phyloP scores from a whole-genome alignment of 2,113 vertebrate genomes.

The Amphiprion ocellaris region DNA sequence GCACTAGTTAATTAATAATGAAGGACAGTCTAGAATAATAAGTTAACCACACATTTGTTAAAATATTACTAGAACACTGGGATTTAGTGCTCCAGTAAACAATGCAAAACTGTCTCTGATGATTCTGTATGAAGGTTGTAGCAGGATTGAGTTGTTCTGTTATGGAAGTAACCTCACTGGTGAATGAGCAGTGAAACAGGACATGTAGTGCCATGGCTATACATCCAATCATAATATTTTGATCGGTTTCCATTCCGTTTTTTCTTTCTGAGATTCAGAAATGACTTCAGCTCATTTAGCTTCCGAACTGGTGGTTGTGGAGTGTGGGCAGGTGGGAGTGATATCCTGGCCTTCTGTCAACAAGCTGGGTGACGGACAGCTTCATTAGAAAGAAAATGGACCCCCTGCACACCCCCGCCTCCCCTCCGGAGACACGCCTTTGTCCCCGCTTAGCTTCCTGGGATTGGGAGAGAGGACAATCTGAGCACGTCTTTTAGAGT shows the following conservation, averaged over 20 bases:
- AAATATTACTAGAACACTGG: too few species aligned
- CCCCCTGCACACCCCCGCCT: conserved; percentile 12
- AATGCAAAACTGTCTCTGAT: too few species aligned
- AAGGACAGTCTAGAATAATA: too few species aligned
- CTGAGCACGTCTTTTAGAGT: conserved; percentile 74
- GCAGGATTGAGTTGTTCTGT: too few species aligned
- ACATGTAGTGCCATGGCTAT: too few species aligned
- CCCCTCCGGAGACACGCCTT: conserved; percentile 63
- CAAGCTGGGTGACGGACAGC: conserved; percentile 76
- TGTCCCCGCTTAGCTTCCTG: conserved; percentile 61
- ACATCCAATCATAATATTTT: conserved; percentile 34
- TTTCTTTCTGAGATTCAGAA: conserved; percentile 25
- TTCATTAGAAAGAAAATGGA: conserved; percentile 84
- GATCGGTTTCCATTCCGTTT: background rate
- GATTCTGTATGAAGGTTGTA: too few species aligned
- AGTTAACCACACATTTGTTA: too few species aligned
- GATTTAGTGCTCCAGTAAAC: too few species aligned
- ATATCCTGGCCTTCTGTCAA: conserved; percentile 78
- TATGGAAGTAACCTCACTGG: background rate
- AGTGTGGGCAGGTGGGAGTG: conserved; percentile 64
- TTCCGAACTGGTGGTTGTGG: conserved; percentile 45
- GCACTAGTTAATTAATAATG: too few species aligned
- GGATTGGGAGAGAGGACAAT: conserved; percentile 69
- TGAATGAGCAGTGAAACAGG: background rate
- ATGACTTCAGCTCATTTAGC: conserved; percentile 27